Base-by-base conservation (phyloP, 2,113 vertebrate genomes). In the Notiomystis cincta region DNA sequence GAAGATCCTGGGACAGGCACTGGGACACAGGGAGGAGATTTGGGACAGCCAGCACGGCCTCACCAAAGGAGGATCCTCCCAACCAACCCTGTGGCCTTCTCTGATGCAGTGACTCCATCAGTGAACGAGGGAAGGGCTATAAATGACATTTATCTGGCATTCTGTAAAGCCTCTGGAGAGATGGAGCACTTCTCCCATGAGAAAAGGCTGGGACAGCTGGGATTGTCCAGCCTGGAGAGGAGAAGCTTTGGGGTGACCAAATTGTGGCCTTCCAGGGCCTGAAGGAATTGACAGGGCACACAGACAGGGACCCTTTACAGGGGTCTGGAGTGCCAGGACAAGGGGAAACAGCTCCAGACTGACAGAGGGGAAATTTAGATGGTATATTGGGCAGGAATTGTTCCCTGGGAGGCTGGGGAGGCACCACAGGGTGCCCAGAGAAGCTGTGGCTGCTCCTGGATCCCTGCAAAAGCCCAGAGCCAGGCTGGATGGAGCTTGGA, bases 301-400 rank as follows among this genome's bases (percentile, higher is more conserved):
- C 0, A 0, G 25, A 58, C 44, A 35, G 20, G 13, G 30, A 24
- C 14, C 5, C 18, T 60, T 42, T 19, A 25, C 18, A 56, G 40
- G 15, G 15, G 12, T 16, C 15, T 57, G 25, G 35, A 58, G 25
- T 5, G 16, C 3, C 71, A 58, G 71, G 7, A 67, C 21, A 57
- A 11, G 3, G 24, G n/a, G 11, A 3, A 35, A 50, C 3, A 4
- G 16, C 13, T 58, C 51, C 27, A 9, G 4, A 66, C 4, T 11
- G 13, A 6, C 31, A 76, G 35, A 66, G 11, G 20, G 13, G 7
- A 35, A 19, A 15, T n/a, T 15, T 17, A 10, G 51, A 22, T 31
- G 7, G 44, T 17, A 31, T 66, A 21, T 6, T 50, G 21, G 51
- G 71, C 6, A 66, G 44, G 31, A 86, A 50, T 58, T 50, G 4